These are phyloP conservation scores for Ommatoiulus sabulosus DNA, from an alignment of 2,888 invertebrate genomes.

Conservation along the genomic window DNA sequence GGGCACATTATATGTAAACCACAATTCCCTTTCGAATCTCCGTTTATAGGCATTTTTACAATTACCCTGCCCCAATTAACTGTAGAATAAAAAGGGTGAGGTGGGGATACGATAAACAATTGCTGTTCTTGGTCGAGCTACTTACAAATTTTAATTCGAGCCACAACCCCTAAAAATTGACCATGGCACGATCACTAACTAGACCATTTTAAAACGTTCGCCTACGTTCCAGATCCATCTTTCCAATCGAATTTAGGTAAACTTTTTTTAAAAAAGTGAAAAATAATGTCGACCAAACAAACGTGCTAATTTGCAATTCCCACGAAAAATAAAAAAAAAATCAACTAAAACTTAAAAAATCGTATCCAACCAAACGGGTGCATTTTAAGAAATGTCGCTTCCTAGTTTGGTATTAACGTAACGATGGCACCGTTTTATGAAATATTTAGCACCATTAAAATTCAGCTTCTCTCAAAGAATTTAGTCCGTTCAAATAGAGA, in stretches of 20 bases:
- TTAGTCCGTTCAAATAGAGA: neutral
- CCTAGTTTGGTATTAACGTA: no score
- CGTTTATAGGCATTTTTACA: constrained; percentile 25
- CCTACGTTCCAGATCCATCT: neutral
- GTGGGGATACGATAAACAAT: neutral
- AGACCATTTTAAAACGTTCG: neutral
- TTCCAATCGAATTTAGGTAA: neutral
- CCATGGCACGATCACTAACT: neutral
- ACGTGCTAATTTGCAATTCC: neutral
- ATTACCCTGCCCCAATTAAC: neutral
- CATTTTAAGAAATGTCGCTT: neutral
- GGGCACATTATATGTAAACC: neutral
- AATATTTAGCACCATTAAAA: constrained; percentile 16
- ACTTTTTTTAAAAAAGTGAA: constrained; percentile 1
- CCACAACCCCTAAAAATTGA: neutral
- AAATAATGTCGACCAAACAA: neutral
- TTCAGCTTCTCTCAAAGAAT: neutral
- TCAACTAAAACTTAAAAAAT: neutral
- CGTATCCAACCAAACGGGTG: neutral
- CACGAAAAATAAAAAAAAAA: neutral
- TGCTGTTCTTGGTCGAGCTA: neutral
- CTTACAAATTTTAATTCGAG: neutral
- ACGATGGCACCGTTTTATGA: neutral
- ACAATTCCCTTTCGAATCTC: neutral
- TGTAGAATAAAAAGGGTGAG: neutral